Percentiles rank a stretch among this genome's conserved stretches.
Evolutionary conservation across 2,888 invertebrate species (phyloP).

Genomic region (Gastracanthus pulcherrimus): DNA sequence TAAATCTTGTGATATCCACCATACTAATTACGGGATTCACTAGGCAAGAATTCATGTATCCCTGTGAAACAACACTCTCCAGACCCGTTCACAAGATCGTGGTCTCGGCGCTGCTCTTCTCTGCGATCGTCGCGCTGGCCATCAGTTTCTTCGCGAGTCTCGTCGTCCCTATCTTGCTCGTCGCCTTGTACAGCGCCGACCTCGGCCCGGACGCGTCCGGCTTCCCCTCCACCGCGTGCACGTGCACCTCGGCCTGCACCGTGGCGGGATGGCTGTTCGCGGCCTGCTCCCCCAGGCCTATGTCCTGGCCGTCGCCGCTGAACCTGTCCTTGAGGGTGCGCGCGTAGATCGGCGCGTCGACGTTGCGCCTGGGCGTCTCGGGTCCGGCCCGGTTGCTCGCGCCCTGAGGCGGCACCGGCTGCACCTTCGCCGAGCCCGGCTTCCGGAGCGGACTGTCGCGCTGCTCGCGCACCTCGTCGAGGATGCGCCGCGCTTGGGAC

Average conservation of each 20-base stretch:
- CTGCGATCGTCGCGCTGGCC: neutral
- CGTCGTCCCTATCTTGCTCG: neutral
- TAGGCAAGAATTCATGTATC: too few species aligned
- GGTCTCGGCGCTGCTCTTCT: neutral
- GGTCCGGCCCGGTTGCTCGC: neutral
- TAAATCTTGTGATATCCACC: too few species aligned
- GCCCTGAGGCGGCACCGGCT: too few species aligned
- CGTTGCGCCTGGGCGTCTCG: conserved; percentile 69
- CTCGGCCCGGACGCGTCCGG: neutral
- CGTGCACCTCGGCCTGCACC: neutral
- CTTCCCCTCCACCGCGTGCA: neutral
- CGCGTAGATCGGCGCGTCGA: conserved; percentile 65
- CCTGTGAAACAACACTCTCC: too few species aligned
- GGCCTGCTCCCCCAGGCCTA: neutral
- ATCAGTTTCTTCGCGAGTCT: neutral
- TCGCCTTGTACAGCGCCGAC: neutral
- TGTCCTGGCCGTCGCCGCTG: neutral
- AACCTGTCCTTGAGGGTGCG: conserved; percentile 65
- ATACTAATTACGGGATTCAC: too few species aligned
- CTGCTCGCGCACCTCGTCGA: conserved; percentile 78
- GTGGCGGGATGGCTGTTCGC: neutral
- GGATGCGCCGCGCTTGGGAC: conserved; percentile 79
- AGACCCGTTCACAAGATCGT: neutral
- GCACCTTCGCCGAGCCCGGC: neutral
- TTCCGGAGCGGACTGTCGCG: conserved; percentile 31